phyloP scores from a whole-genome alignment of 2,797 vertebrate genomes.

The Champsocephalus gunnari region DNA sequence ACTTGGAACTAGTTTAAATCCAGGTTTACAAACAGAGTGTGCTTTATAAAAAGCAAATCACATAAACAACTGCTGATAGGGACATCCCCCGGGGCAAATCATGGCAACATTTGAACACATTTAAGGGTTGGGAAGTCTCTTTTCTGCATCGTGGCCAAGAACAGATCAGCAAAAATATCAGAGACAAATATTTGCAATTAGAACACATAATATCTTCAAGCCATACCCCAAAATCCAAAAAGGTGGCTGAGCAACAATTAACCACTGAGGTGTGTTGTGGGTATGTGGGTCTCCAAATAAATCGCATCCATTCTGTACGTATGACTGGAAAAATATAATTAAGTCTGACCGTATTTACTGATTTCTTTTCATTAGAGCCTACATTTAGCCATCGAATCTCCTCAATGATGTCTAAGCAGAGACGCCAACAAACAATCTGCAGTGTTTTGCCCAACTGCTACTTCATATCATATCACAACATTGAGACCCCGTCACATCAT shows the following conservation, averaged over 20 bases:
- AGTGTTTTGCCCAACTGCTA: neutral
- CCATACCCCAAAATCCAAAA: neutral
- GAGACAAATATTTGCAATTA: neutral
- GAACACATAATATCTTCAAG: conserved; percentile 3
- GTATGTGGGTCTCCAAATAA: neutral
- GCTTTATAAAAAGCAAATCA: neutral
- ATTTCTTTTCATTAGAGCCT: neutral
- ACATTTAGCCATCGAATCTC: neutral
- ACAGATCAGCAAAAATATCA: neutral
- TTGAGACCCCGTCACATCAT: neutral
- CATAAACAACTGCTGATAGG: conserved; percentile 6
- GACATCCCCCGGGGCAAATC: neutral
- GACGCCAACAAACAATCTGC: neutral
- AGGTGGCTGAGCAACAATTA: neutral
- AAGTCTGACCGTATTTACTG: neutral
- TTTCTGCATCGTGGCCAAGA: neutral
- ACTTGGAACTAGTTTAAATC: neutral
- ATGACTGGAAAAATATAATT: neutral
- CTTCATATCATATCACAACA: conserved; percentile 15
- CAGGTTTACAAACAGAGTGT: neutral
- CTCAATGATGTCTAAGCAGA: neutral
- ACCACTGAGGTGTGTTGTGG: neutral
- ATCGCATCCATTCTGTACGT: neutral
- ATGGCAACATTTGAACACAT: neutral
- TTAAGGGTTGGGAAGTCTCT: neutral